Evolutionary conservation across 2,888 invertebrate species (phyloP).

Genomic region (Agrotis ipsilon): DNA sequence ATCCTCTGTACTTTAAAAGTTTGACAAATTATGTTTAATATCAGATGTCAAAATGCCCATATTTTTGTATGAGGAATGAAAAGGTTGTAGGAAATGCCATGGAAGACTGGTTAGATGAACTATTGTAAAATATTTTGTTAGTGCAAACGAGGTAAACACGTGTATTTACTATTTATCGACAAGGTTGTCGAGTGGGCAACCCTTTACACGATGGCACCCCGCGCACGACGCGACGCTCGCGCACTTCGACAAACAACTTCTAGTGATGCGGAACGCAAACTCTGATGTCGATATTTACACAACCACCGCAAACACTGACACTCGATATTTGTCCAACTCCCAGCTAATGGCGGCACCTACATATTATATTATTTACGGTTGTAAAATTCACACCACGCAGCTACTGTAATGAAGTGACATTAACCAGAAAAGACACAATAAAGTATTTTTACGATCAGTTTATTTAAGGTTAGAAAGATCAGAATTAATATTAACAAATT

Average conservation of each 20-base stretch:
- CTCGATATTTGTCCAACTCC: slow-evolving; percentile 88
- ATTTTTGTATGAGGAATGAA: slow-evolving; percentile 34
- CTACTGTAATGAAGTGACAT: slow-evolving; percentile 84
- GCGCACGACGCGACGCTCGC: slow-evolving; percentile 75
- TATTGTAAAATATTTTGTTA: slow-evolving; percentile 81
- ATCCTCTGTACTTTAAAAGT: slow-evolving; percentile 55
- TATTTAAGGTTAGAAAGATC: slow-evolving; percentile 63
- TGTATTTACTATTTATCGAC: slow-evolving; percentile 84
- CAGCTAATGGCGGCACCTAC: slow-evolving; percentile 85
- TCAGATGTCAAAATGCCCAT: slow-evolving; percentile 36
- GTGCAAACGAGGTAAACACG: slow-evolving; percentile 83
- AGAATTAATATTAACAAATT: slow-evolving; percentile 67
- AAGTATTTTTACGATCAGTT: slow-evolving; percentile 63
- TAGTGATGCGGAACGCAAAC: slow-evolving; percentile 91
- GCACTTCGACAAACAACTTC: slow-evolving; percentile 84
- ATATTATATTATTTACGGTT: slow-evolving; percentile 75
- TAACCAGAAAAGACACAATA: slow-evolving; percentile 63
- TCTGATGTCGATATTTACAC: slow-evolving; percentile 88
- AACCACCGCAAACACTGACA: slow-evolving; percentile 86
- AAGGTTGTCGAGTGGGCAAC: slow-evolving; percentile 85
- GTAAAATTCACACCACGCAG: slow-evolving; percentile 82
- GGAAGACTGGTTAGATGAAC: slow-evolving; percentile 68
- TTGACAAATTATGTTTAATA: slow-evolving; percentile 53
- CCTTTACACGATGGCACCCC: slow-evolving; percentile 86
- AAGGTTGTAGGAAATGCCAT: slow-evolving; percentile 48